These are phyloP conservation scores for Isaurus tuberculatus DNA, from an alignment of 92 coral and sea anemone genomes.

Conservation along the genomic window DNA sequence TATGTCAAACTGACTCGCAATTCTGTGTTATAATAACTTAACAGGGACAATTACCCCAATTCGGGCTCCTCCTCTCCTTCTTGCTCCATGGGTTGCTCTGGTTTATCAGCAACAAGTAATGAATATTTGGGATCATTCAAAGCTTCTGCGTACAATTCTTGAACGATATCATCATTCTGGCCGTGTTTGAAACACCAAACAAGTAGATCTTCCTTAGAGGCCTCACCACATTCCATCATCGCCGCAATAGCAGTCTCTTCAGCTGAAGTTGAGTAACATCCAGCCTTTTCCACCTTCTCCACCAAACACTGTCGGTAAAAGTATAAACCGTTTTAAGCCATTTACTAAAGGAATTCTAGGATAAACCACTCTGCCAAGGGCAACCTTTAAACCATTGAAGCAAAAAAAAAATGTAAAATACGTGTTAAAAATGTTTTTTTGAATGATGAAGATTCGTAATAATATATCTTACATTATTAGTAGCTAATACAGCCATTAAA, in stretches of 20 bases:
- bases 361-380: too few species aligned
- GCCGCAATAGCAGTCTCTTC: slow-evolving; percentile 86
- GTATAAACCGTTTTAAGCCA: not conserved
- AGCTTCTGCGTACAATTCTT: slow-evolving; percentile 68
- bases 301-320: slow-evolving; percentile 37
- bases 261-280: slow-evolving; percentile 51
- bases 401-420: too few species aligned
- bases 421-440: too few species aligned
- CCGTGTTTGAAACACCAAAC: slow-evolving; percentile 70
- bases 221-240: slow-evolving; percentile 67
- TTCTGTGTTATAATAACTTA: not conserved
- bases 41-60: slow-evolving; percentile 2
- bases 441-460: too few species aligned
- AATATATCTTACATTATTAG: too few species aligned
- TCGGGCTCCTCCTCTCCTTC: slow-evolving; percentile 8
- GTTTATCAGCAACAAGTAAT: slow-evolving; percentile 32
- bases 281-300: slow-evolving; percentile 58
- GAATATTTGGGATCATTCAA: slow-evolving; percentile 58
- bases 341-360: too few species aligned
- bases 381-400: too few species aligned
- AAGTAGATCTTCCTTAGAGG: slow-evolving; percentile 66
- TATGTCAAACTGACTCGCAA: too few species aligned
- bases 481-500: too few species aligned
- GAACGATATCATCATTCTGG: slow-evolving; percentile 49
- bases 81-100: slow-evolving; percentile 24